Evolutionary conservation across 2,888 invertebrate genomes (phyloP), one percentile per base, ranked within the genome.

Genomic region (Ferdinandea cuprea): DNA sequence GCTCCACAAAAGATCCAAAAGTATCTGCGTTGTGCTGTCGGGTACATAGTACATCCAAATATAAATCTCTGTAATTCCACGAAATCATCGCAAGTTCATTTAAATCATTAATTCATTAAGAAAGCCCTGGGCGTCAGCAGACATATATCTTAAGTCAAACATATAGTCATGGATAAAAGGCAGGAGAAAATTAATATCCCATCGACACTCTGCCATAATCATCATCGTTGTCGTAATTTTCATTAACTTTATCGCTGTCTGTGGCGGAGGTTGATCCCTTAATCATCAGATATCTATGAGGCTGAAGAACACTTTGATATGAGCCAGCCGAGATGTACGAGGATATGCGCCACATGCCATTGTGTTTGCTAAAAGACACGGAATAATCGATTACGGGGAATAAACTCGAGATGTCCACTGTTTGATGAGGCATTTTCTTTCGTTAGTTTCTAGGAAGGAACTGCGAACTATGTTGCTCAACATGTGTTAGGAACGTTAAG

Each of bases 71-170:
- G 32, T 42, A 32, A 21, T 59, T 52, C 44, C 52, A 44, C 30
- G 15, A 59, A 66, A 52, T 79, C 59, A 72, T 66, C 65, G 50
- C 54, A 35, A 21, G 28, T 37, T 59, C 52, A 66, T 74, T 73
- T n/a, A 13, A 54, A 72, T 79, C 59, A 72, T 66, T 52, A 40
- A 59, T 50, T 28, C 65, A 72, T 78, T 72, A 59, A 17, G 44
- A 15, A 8, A 46, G 8, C 19, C 50, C 9, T 48, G 42, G 17
- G 52, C 11, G 9, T 19, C 28, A 30, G 17, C 7, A 35, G n/a
- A n/a, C n/a, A 3, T 4, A 2, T 7, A 8, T 7, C 40, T 15
- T 6, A 13, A 1, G n/a, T 7, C 40, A 35, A 13, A 8, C n/a
- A 13, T 21, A 13, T 19, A 32, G 8, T 9, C 30, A n/a, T 19